Conservation (phyloP, 2,113 vertebrate species). For the Laterallus jamaicensis region DNA sequence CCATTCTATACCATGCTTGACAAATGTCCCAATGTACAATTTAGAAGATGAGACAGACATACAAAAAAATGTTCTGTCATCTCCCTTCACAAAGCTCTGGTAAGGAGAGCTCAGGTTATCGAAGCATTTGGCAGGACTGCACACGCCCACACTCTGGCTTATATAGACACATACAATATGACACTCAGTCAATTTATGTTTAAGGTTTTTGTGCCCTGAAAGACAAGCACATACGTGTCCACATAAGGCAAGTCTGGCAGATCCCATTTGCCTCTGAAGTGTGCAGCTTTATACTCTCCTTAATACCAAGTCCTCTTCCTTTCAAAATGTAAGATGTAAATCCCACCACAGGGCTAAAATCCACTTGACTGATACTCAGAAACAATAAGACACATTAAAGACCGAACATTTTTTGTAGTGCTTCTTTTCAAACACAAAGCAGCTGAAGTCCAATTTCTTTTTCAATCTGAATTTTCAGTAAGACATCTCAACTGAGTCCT, state of each 20-base stretch:
- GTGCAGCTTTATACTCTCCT: background rate
- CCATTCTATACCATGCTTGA: background rate
- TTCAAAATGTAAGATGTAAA: background rate
- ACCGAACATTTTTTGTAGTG: background rate
- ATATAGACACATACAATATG: background rate
- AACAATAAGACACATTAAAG: background rate
- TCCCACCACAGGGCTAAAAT: background rate
- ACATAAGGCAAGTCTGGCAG: background rate
- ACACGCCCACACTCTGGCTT: background rate
- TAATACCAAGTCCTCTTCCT: background rate
- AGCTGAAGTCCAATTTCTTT: background rate
- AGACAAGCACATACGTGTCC: background rate
- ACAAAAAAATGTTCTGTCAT: background rate
- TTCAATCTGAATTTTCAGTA: background rate
- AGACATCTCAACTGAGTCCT: background rate
- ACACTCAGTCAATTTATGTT: background rate
- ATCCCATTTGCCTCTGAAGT: background rate
- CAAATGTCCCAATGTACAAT: background rate
- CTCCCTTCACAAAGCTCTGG: background rate
- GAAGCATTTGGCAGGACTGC: background rate
- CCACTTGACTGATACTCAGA: background rate
- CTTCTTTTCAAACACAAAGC: conserved; percentile 2
- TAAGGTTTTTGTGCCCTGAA: background rate
- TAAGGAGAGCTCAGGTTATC: background rate
- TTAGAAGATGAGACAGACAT: background rate